These are phyloP conservation scores for Tetragonula clypearis DNA, from an alignment of 1,140 invertebrate species.

Conservation along the genomic window DNA sequence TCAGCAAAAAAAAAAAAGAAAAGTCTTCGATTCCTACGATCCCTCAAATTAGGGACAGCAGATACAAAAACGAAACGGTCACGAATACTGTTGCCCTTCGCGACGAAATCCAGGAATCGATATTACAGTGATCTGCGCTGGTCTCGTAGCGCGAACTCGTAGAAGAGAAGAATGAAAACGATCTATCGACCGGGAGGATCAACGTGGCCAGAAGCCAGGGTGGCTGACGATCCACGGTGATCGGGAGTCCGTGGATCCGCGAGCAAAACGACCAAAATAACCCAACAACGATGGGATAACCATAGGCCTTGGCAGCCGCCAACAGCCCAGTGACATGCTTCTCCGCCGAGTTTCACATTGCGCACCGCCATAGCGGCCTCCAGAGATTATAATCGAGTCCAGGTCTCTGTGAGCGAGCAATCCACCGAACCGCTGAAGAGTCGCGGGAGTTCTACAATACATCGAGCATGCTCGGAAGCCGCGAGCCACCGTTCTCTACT, in stretches of 20 bases:
- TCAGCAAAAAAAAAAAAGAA: no score
- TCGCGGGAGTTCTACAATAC: constrained; percentile 6
- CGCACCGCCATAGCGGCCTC: constrained; percentile 51
- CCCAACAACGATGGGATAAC: constrained; percentile 69
- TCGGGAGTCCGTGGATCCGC: constrained; percentile 58
- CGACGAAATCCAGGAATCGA: constrained; percentile 23
- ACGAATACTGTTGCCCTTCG: no score
- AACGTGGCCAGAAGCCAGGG: constrained; percentile 43
- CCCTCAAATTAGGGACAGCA: no score
- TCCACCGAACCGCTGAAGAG: constrained; percentile 13
- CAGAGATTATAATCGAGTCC: constrained; percentile 64
- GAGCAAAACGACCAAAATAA: constrained; percentile 47
- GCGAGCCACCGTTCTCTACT: not conserved
- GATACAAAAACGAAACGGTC: no score
- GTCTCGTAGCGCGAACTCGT: constrained; percentile 33
- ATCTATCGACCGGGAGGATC: constrained; percentile 63
- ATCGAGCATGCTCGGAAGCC: constrained; percentile 3
- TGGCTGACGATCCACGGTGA: constrained; percentile 56
- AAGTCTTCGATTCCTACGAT: no score
- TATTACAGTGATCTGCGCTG: constrained; percentile 67
- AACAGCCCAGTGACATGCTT: constrained; percentile 71
- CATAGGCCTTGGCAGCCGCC: constrained; percentile 70
- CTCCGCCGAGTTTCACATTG: constrained; percentile 64
- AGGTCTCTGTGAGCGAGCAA: constrained; percentile 13
- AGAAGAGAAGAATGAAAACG: not conserved